Evolutionary conservation across 2,888 invertebrate species (phyloP), one percentile per base, ranked within the genome.

Genomic region (Chymomyza caudatula): DNA sequence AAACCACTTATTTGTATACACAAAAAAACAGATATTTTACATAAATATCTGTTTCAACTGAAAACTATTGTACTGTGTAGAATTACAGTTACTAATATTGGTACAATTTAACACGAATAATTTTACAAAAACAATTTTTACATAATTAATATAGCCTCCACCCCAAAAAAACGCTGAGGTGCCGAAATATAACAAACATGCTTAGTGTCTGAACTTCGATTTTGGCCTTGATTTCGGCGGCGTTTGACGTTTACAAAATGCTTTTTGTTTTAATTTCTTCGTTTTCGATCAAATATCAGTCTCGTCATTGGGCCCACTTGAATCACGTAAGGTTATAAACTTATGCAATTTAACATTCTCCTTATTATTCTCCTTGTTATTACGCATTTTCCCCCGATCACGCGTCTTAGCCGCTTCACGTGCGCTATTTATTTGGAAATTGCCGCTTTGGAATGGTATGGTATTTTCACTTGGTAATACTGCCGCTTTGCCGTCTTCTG

Each of bases 301-400:
- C 87, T 88, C 89, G 71, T 89, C 88, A 63, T 79, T 85, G 49
- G 77, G 69, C 69, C 85, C 88, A 66, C 74, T 88, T 61, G 78
- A 65, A 56, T 81, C 85, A 60, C 70, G 78, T 55, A 88, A 67
- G 54, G 76, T 69, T 61, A 86, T 67, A 59, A 88, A 79, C 66
- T 87, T 88, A 13, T 88, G 86, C 43, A 88, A 71, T 42, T 77
- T 83, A 22, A 88, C 79, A 37, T 78, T 72, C 58, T 84, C 82
- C 49, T 87, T 85, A 67, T 84, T 76, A 49, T 63, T 76, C 15
- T 62, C 63, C 11, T 47, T 53, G 17, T 17, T 57, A 15, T 52
- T 63, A 13, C 43, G 23, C n/a, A 11, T 25, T 20, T 51, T 65
- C 52, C 58, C 37, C 20, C 73, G 69, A 15, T 77, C 64, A 44